A percentile compares a stretch with the other conserved stretches of the same genome.
Evolutionary conservation across 2,797 vertebrate species (phyloP).

Genomic region (Aphelocoma californica): DNA sequence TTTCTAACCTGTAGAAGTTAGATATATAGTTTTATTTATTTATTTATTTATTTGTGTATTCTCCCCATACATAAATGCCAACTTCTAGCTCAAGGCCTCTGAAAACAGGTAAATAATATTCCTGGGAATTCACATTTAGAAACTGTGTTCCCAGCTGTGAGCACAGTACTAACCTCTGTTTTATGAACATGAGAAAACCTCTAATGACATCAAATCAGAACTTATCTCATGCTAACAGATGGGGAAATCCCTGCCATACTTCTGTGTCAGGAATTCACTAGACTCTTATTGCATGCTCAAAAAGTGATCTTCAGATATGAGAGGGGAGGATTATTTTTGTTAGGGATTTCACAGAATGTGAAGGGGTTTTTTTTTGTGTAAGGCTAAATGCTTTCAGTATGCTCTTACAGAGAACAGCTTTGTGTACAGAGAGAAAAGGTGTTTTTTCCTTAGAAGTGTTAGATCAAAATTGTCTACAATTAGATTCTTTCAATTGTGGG

Average conservation of each 20-base stretch:
- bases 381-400: neutral
- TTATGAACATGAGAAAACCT: neutral
- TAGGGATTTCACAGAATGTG: neutral
- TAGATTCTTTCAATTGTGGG: neutral
- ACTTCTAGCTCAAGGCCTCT: neutral
- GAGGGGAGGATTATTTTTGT: neutral
- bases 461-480: neutral
- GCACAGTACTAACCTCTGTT: neutral
- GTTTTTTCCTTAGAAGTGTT: neutral
- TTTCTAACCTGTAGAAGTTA: neutral
- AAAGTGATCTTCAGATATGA: neutral
- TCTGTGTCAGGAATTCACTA: neutral
- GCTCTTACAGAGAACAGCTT: neutral
- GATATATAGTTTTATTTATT: neutral
- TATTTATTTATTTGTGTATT: neutral
- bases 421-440: neutral
- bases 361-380: neutral
- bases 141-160: neutral
- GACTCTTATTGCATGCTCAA: neutral
- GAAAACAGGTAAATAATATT: neutral
- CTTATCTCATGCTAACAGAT: conserved; percentile 21
- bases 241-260: neutral
- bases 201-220: conserved; percentile 40
- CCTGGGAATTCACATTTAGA: neutral
- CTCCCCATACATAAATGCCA: neutral